Base-by-base conservation (phyloP, 2,888 invertebrate genomes). In the Pantelozetes paolii region DNA sequence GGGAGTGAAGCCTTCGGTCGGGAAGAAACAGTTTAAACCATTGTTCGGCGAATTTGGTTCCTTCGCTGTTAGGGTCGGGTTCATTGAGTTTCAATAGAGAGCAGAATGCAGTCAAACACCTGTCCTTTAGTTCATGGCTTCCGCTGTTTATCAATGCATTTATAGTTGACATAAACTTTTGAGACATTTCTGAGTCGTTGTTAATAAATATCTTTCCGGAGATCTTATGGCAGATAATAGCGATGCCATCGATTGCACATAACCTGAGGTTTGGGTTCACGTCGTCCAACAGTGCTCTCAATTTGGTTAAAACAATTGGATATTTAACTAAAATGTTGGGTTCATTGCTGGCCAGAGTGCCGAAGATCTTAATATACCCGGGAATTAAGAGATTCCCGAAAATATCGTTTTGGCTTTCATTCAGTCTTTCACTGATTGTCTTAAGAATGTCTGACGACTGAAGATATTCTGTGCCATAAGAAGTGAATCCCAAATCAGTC, bases 391-490 rank as follows among this genome's bases (percentile, higher is more conserved):
- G 40, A 48, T 59, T 18, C 76, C 74, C 73, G 23, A 74, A 67
- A 1, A 54, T 18, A 42, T 75, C 57, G 20, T 20, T 40, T n/a
- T 26, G 40, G 23, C 20, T n/a, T 2, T 11, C 20, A 13, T 54
- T 28, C 15, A 74, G 26, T 11, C 71, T 15, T 2, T 71, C 57
- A 83, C 15, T 89, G 62, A 88, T 86, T 71, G 93, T 84, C 76
- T 85, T 86, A 50, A 85, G 83, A 40, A 92, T 84, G 1, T 89
- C 85, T 13, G 88, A 88, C 76, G 87, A 86, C 59, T 91, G 88
- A 76, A 94, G 84, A 81, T 87, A 91, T 57, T 85, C 83, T 8
- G 91, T 86, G 0, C 94, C 93, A 80, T 91, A 88, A 71, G 88
- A 86, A 71, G 86, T 86, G 26, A 87, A 81, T 0, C 89, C 90